These are phyloP conservation scores for Rhopilema esculentum DNA, from an alignment of 30 jellyfish, hydroid and myxozoan genomes.

Conservation along the genomic window DNA sequence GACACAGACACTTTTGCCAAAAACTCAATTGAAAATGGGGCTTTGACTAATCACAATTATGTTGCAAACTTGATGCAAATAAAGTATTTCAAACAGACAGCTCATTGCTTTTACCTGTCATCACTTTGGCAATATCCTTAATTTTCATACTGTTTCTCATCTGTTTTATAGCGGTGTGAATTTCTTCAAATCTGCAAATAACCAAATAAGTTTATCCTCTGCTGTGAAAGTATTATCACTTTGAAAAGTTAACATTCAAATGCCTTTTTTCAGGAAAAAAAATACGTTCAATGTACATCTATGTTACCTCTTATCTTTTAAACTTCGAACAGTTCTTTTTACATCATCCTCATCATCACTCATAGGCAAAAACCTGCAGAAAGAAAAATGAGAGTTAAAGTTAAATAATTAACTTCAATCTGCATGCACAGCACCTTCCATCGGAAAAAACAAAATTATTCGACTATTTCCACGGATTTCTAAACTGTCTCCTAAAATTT, in stretches of 20 bases:
- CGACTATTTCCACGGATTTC: too few relatives aligned
- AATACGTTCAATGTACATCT: background rate
- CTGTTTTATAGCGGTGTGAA: constrained; percentile 75
- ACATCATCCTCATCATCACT: constrained; percentile 99
- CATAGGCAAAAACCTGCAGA: constrained; percentile 68
- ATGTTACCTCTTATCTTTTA: constrained; percentile 86
- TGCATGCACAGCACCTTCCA: background rate
- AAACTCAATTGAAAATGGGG: too few relatives aligned
- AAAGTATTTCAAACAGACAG: background rate
- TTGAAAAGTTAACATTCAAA: too few relatives aligned
- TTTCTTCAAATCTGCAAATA: constrained; percentile 77
- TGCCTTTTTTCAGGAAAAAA: too few relatives aligned
- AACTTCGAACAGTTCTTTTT: constrained; percentile 92
- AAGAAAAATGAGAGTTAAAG: background rate
- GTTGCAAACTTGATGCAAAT: background rate
- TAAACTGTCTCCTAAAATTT: too few relatives aligned
- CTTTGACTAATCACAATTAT: too few relatives aligned
- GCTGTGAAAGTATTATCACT: background rate
- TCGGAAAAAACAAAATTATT: too few relatives aligned
- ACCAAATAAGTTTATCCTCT: background rate
- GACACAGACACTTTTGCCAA: too few relatives aligned
- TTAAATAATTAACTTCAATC: background rate
- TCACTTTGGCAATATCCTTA: constrained; percentile 87
- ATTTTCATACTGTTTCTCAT: constrained; percentile 96
- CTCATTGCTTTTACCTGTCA: constrained; percentile 86